Evolutionary conservation across 2,888 invertebrate genomes (phyloP).

Genomic region (Prosopocoilus inquinatus): DNA sequence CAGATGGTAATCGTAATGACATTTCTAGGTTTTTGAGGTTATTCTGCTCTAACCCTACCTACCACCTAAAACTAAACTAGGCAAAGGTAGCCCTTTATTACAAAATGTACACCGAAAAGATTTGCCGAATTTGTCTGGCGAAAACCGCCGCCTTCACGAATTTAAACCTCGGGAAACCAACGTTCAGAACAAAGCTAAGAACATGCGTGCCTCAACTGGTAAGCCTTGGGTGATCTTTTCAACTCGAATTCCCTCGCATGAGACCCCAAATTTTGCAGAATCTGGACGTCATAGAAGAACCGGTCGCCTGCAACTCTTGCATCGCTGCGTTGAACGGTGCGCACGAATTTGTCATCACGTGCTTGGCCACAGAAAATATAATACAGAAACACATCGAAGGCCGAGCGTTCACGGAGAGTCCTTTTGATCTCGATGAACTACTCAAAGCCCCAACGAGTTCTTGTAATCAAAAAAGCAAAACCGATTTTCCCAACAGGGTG

Average conservation of each 20-base stretch:
- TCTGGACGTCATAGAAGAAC: slow-evolving; percentile 12
- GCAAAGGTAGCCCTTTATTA: no score
- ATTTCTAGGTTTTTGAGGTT: no score
- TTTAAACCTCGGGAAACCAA: slow-evolving; percentile 12
- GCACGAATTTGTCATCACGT: slow-evolving; percentile 12
- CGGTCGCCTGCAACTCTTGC: slow-evolving; percentile 13
- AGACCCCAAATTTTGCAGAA: slow-evolving; percentile 12
- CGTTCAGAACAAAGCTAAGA: slow-evolving; percentile 11
- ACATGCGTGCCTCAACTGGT: slow-evolving; percentile 14
- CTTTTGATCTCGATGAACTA: not conserved
- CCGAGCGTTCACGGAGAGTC: not conserved
- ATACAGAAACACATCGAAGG: not conserved
- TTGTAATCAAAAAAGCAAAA: no score
- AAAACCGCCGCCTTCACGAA: slow-evolving; percentile 13
- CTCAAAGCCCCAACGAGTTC: no score
- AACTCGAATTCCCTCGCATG: not conserved
- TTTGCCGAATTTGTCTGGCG: slow-evolving; percentile 18
- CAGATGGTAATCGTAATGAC: no score
- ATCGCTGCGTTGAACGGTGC: slow-evolving; percentile 12
- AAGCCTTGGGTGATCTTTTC: slow-evolving; percentile 4
- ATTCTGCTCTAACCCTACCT: no score
- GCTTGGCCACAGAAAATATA: slow-evolving; percentile 8
- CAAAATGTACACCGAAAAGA: slow-evolving; percentile 7
- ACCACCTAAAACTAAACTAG: no score
- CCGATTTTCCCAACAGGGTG: no score